Conservation (phyloP, 1,140 invertebrate species). For the Lasaia peninsularis region DNA sequence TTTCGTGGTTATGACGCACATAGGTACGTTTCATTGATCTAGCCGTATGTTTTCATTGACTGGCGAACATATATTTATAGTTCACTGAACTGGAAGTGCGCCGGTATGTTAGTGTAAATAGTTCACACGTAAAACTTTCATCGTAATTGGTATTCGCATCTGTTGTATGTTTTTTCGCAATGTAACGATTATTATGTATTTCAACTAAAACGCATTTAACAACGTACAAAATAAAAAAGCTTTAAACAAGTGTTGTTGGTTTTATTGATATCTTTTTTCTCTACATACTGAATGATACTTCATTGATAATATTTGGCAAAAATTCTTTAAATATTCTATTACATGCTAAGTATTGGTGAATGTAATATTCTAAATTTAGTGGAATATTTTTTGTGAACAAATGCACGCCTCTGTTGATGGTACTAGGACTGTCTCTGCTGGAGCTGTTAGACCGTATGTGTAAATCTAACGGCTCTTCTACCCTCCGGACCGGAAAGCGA, state of each 20-base stretch:
- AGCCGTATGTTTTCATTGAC: neutral
- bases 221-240: slow-evolving; percentile 71
- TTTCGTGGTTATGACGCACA: neutral
- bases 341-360: too few species aligned
- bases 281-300: too few species aligned
- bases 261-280: too few species aligned
- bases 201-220: slow-evolving; percentile 65
- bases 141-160: neutral
- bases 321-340: too few species aligned
- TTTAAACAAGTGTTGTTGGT: slow-evolving; percentile 57
- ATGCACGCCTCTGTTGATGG: too few species aligned
- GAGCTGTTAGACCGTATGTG: too few species aligned
- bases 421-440: too few species aligned
- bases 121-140: slow-evolving; percentile 3
- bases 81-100: neutral
- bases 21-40: neutral
- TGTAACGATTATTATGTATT: slow-evolving; percentile 35
- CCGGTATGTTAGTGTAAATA: neutral
- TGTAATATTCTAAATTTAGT: too few species aligned
- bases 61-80: neutral
- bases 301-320: too few species aligned
- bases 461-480: too few species aligned
- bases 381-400: too few species aligned
- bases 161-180: slow-evolving; percentile 5
- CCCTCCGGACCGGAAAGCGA: too few species aligned